Evolutionary conservation across 2,888 invertebrate species (phyloP).

Genomic region (Synergus itoensis): DNA sequence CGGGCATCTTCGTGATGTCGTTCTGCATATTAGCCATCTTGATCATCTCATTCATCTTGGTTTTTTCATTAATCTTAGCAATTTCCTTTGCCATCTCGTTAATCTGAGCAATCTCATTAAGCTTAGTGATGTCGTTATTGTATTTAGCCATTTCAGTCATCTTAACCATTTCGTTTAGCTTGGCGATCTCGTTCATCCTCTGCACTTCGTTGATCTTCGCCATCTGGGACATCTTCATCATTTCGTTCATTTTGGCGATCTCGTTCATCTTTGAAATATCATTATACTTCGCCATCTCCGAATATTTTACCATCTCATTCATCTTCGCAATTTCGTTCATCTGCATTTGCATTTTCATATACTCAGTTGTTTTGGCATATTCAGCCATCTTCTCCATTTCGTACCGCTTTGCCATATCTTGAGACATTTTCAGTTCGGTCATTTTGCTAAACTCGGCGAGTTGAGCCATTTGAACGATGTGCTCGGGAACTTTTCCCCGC

Average conservation of each 20-base stretch:
- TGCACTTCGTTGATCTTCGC: conserved; percentile 75
- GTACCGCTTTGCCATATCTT: conserved; percentile 74
- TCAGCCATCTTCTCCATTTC: conserved; percentile 77
- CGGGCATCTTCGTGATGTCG: conserved; percentile 74
- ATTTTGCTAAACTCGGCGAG: conserved; percentile 76
- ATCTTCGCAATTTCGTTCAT: conserved; percentile 72
- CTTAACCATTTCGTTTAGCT: conserved; percentile 76
- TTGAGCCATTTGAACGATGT: conserved; percentile 77
- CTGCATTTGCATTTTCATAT: conserved; percentile 74
- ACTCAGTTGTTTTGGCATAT: conserved; percentile 74
- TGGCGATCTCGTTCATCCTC: conserved; percentile 75
- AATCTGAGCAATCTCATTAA: conserved; percentile 74
- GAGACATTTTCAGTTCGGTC: conserved; percentile 74
- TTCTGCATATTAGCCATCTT: conserved; percentile 76
- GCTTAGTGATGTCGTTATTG: conserved; percentile 71
- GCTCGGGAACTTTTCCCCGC: conserved; percentile 75
- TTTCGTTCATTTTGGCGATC: conserved; percentile 74
- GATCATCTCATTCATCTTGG: conserved; percentile 76
- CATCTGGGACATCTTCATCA: conserved; percentile 76
- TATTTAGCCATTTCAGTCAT: conserved; percentile 77
- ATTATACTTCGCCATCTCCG: conserved; percentile 75
- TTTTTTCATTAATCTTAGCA: conserved; percentile 75
- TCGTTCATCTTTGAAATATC: conserved; percentile 75
- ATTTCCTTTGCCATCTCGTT: conserved; percentile 77
- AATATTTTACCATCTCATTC: conserved; percentile 75